phyloP scores from a whole-genome alignment of 2,113 vertebrate genomes.

The Xerus inauris region DNA sequence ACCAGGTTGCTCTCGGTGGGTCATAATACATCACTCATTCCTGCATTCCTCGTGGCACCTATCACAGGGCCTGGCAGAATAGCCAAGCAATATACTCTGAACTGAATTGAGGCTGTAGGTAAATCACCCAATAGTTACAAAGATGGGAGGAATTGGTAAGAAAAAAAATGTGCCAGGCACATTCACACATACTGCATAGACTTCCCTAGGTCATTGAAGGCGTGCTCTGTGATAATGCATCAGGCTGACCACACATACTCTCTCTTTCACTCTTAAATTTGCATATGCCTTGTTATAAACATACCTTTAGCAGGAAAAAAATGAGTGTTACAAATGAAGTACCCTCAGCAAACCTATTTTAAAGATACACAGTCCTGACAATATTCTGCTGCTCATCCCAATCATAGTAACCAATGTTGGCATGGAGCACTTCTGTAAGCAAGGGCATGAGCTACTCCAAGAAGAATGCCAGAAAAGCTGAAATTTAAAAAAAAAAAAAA shows the following conservation, averaged over 20 bases:
- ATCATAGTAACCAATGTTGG: background rate
- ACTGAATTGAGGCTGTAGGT: background rate
- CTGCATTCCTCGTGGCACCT: background rate
- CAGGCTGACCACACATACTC: background rate
- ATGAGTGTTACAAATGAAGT: background rate
- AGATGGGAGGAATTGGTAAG: background rate
- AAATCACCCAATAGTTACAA: background rate
- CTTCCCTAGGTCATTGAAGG: background rate
- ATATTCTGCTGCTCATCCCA: background rate
- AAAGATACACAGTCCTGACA: background rate
- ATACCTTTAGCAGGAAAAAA: background rate
- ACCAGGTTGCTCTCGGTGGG: background rate
- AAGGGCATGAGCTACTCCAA: background rate
- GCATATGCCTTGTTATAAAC: background rate
- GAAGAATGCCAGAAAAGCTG: background rate
- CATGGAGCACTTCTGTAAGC: background rate
- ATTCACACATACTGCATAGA: slow-evolving; percentile 7
- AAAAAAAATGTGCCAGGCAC: background rate
- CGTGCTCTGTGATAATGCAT: background rate
- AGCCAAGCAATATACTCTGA: background rate
- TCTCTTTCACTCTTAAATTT: background rate
- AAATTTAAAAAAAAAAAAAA: background rate
- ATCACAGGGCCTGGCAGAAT: background rate
- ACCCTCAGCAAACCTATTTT: background rate
- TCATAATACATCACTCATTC: background rate